These are phyloP conservation scores for Argya squamiceps DNA, from an alignment of 2,797 vertebrate genomes.

Conservation along the genomic window DNA sequence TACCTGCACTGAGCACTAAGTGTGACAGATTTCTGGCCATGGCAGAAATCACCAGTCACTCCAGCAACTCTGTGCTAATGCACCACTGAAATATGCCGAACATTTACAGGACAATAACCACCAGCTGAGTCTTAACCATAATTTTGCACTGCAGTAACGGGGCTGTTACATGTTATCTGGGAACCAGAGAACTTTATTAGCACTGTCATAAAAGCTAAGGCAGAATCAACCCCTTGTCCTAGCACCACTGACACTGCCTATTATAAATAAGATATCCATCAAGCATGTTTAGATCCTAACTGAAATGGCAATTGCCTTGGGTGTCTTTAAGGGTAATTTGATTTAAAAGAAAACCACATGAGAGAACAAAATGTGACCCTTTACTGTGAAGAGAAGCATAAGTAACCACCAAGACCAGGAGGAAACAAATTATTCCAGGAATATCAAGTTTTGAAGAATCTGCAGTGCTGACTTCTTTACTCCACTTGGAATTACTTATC, in stretches of 20 bases:
- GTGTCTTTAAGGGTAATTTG: not conserved
- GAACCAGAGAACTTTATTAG: slow-evolving; percentile 60
- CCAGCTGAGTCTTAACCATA: not conserved
- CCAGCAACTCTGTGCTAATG: not conserved
- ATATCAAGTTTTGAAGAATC: not conserved
- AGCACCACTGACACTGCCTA: not conserved
- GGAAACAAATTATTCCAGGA: not conserved
- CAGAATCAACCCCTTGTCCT: slow-evolving; percentile 52
- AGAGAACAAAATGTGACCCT: not conserved
- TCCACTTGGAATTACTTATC: not conserved
- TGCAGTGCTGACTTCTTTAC: not conserved
- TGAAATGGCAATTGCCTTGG: not conserved
- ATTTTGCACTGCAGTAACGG: not conserved
- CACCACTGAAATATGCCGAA: not conserved
- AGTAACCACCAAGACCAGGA: not conserved
- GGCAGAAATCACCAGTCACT: not conserved
- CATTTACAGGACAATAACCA: slow-evolving; percentile 31
- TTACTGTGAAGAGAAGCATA: not conserved
- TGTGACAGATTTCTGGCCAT: not conserved
- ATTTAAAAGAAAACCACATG: not conserved
- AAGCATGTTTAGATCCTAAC: slow-evolving; percentile 15
- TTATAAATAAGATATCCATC: slow-evolving; percentile 47
- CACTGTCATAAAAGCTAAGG: slow-evolving; percentile 54
- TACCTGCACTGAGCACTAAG: not conserved
- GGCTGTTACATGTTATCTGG: not conserved